A percentile compares a stretch with the other conserved stretches of the same genome.
Evolutionary conservation across 2,113 vertebrate species (phyloP).

Genomic region (Myrmecobius fasciatus): DNA sequence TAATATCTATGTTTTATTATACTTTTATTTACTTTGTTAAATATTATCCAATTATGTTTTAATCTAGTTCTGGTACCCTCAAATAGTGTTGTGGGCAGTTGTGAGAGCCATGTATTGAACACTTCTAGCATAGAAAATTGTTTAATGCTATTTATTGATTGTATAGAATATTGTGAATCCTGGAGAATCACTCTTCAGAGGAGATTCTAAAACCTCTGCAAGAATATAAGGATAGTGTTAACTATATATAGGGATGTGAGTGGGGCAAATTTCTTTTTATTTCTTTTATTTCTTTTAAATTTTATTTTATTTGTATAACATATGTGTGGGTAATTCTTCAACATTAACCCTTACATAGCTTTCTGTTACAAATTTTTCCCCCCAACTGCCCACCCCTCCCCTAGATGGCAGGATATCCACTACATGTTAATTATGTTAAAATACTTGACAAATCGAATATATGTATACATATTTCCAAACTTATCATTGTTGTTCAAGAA

Average conservation of each 20-base stretch:
- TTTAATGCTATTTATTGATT: not conserved
- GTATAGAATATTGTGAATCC: not conserved
- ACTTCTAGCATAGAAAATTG: too few species aligned
- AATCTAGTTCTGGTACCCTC: not conserved
- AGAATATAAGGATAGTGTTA: not conserved
- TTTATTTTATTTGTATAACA: too few species aligned
- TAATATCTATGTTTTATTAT: not conserved
- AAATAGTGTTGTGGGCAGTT: not conserved
- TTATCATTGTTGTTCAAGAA: too few species aligned
- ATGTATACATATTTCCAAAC: too few species aligned
- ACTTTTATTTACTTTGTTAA: not conserved
- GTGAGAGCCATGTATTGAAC: not conserved
- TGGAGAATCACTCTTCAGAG: not conserved
- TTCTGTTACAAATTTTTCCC: too few species aligned
- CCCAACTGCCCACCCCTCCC: too few species aligned
- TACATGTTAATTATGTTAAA: too few species aligned
- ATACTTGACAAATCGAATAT: too few species aligned
- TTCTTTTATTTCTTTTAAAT: too few species aligned
- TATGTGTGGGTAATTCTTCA: too few species aligned
- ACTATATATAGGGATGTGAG: not conserved
- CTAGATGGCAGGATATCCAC: too few species aligned
- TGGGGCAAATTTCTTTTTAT: not conserved
- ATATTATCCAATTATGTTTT: not conserved
- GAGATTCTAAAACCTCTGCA: not conserved
- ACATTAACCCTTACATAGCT: too few species aligned